phyloP scores from a whole-genome alignment of 2,113 vertebrate species.

The Balaeniceps rex region DNA sequence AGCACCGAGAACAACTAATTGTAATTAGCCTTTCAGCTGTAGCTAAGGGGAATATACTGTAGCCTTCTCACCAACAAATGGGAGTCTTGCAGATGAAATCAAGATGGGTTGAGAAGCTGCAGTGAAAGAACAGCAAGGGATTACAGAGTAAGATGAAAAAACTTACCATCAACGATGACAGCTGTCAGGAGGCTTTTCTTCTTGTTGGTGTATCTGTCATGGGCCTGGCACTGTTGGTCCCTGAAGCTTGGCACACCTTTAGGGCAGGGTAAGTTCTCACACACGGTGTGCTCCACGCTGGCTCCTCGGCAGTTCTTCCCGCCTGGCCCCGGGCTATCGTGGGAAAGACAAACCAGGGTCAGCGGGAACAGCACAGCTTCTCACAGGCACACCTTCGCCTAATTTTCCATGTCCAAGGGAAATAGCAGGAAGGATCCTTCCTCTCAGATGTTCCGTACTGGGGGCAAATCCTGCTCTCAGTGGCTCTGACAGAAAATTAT shows the following conservation, averaged over 20 bases:
- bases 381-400: background rate
- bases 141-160: background rate
- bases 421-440: background rate
- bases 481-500: background rate
- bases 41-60: background rate
- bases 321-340: slow-evolving; percentile 84
- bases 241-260: slow-evolving; percentile 90
- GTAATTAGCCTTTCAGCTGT: background rate
- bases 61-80: background rate
- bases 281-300: slow-evolving; percentile 92
- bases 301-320: slow-evolving; percentile 84
- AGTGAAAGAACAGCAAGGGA: background rate
- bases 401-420: background rate
- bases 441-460: background rate
- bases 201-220: slow-evolving; percentile 81
- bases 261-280: slow-evolving; percentile 87
- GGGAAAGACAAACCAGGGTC: background rate
- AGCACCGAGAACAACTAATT: background rate
- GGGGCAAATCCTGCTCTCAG: background rate
- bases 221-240: slow-evolving; percentile 94
- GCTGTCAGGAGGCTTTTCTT: slow-evolving; percentile 86
- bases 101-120: background rate
- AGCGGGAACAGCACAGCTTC: background rate
- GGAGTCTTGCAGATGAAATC: background rate
- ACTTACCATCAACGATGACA: slow-evolving; percentile 82